These are phyloP conservation scores for Tribolium madens DNA, from an alignment of 1,140 invertebrate species.

Conservation along the genomic window DNA sequence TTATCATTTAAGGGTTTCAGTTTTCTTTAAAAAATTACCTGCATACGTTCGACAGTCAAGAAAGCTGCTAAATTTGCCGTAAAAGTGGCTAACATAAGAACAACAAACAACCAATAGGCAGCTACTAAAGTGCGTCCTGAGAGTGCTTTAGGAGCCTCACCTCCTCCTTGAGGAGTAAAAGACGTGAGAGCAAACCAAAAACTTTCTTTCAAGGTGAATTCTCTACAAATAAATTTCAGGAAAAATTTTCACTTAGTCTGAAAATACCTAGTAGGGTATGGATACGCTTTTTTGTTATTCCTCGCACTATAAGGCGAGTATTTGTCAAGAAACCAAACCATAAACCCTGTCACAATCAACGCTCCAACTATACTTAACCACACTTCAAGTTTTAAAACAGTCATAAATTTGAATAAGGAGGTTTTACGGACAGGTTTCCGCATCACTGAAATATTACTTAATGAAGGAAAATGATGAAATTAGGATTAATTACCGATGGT, in stretches of 20 bases:
- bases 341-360: slow-evolving; percentile 83
- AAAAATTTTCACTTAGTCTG: no score
- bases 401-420: slow-evolving; percentile 94
- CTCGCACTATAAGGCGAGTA: slow-evolving; percentile 90
- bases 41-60: slow-evolving; percentile 95
- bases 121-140: slow-evolving; percentile 88
- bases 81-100: slow-evolving; percentile 94
- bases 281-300: slow-evolving; percentile 85
- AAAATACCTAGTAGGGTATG: slow-evolving; percentile 81
- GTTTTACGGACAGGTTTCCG: slow-evolving; percentile 85
- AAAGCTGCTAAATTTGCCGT: slow-evolving; percentile 98
- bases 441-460: slow-evolving; percentile 73
- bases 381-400: slow-evolving; percentile 86
- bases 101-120: slow-evolving; percentile 94
- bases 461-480: not conserved
- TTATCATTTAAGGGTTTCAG: not conserved
- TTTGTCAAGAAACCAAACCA: slow-evolving; percentile 90
- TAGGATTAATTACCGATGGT: slow-evolving; percentile 75
- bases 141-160: slow-evolving; percentile 86
- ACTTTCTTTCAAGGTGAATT: slow-evolving; percentile 90
- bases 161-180: slow-evolving; percentile 91
- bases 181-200: slow-evolving; percentile 95
- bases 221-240: slow-evolving; percentile 67
- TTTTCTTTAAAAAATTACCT: slow-evolving; percentile 68
- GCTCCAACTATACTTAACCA: slow-evolving; percentile 91